These are phyloP conservation scores for Scaptomyza parva DNA, from an alignment of 2,888 invertebrate species.

Conservation along the genomic window DNA sequence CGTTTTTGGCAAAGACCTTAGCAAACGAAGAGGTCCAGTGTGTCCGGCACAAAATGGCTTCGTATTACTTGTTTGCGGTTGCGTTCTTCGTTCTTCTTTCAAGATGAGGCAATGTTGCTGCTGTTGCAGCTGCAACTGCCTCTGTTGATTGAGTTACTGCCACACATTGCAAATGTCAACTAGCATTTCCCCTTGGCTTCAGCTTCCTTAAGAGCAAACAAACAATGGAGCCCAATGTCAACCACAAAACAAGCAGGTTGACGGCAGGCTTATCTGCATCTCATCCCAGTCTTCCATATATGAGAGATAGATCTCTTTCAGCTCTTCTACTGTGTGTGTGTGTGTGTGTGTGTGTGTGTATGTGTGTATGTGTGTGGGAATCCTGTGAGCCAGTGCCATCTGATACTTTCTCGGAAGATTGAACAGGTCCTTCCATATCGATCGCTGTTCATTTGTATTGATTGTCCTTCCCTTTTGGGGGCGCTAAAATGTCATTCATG, in stretches of 20 bases:
- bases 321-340: not conserved
- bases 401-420: slow-evolving; percentile 62
- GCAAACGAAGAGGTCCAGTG: slow-evolving; percentile 8
- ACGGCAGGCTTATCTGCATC: slow-evolving; percentile 64
- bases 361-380: slow-evolving; percentile 48
- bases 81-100: slow-evolving; percentile 1
- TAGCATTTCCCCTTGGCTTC: slow-evolving; percentile 23
- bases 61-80: slow-evolving; percentile 58
- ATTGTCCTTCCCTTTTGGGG: slow-evolving; percentile 26
- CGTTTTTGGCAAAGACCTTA: slow-evolving; percentile 38
- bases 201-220: slow-evolving; percentile 21
- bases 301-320: not conserved
- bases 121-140: slow-evolving; percentile 42
- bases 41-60: slow-evolving; percentile 59
- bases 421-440: slow-evolving; percentile 50
- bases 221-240: slow-evolving; percentile 55
- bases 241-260: slow-evolving; percentile 61
- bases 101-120: slow-evolving; percentile 49
- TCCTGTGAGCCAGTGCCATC: slow-evolving; percentile 36
- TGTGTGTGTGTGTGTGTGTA: slow-evolving; percentile 50
- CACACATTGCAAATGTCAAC: slow-evolving; percentile 66
- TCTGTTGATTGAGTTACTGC: slow-evolving; percentile 66
- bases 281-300: slow-evolving; percentile 24
- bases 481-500: slow-evolving; percentile 65
- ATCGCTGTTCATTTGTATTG: slow-evolving; percentile 37